These are phyloP conservation scores for Phoxinus dragarum DNA, from an alignment of 2,797 vertebrate genomes.

Conservation along the genomic window DNA sequence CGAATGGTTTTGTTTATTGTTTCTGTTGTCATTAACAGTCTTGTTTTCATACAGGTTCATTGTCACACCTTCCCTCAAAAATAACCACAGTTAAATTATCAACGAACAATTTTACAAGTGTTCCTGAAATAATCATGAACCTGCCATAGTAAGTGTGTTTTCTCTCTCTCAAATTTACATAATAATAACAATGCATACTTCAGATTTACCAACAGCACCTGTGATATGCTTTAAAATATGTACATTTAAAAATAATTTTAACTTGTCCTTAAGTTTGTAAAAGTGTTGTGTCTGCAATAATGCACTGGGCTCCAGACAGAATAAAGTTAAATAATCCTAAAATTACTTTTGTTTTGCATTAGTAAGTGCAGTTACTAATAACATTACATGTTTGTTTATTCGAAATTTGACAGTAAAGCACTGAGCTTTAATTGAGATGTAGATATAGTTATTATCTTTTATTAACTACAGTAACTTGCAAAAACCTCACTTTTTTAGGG, in stretches of 20 bases:
- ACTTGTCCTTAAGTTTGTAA: background rate
- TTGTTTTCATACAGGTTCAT: conserved; percentile 73
- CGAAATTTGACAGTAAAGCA: too few relatives aligned
- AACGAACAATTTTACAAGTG: conserved; percentile 83
- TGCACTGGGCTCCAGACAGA: too few relatives aligned
- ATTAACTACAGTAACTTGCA: too few relatives aligned
- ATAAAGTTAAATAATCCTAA: too few relatives aligned
- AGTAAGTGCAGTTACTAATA: too few relatives aligned
- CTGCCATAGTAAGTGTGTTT: conserved; percentile 88
- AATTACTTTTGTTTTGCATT: too few relatives aligned
- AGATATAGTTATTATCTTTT: too few relatives aligned
- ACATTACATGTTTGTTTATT: too few relatives aligned
- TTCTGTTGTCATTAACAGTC: background rate
- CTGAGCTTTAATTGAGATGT: too few relatives aligned
- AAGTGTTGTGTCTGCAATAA: background rate
- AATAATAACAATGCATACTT: background rate
- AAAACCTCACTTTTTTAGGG: too few relatives aligned
- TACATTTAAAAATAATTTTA: background rate
- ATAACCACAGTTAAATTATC: conserved; percentile 89
- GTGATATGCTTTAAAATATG: background rate
- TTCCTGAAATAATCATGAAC: conserved; percentile 83
- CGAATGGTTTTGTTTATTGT: background rate
- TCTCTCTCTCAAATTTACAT: background rate
- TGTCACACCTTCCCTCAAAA: conserved; percentile 83
- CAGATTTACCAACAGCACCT: background rate